Evolutionary conservation across 1,140 invertebrate genomes (phyloP), one percentile per base, ranked within the genome.

Genomic region (Drosophila arizonae): DNA sequence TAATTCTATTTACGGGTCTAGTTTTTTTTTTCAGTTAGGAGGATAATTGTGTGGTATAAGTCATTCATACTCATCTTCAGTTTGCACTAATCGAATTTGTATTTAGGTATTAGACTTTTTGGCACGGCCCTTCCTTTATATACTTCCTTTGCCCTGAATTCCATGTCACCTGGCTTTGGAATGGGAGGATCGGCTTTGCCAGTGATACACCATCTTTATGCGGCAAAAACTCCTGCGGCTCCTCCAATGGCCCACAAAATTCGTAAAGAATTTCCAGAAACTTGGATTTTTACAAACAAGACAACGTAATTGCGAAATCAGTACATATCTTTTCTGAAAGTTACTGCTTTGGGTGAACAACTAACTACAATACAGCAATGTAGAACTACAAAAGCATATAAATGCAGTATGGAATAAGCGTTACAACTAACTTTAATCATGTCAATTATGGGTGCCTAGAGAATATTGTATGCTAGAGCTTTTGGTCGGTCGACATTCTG

Each of bases 181-280:
- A 39, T 39, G 36, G 10, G 2, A 11, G 41, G 4, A 10, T 10
- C 24, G 39, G 21, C 39, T 11, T 6, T 45, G 39, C 24, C 8
- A 11, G 4, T 15, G 8, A 24, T 0, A 17, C 11, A 33, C n/a
- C 13, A 1, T 9, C 3, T 55, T 21, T 13, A 5, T 36, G 33
- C 9, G 36, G 13, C 24, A 26, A 24, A n/a, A n/a, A 10, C 28
- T 24, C 13, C 39, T 11, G 45, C 5, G 30, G 33, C 52, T 6
- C 62, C 66, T 4, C 58, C 62, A 45, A 54, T 74, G 6, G 8
- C 9, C 33, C 33, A 8, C 6, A 33, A 33, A 33, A 9, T 33
- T 46, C 76, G 82, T 9, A 77, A 79, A 72, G 68, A 85, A 6
- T 89, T 87, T 75, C 69, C 85, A 6, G 84, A 89, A 71, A 89